Conservation (phyloP, 2,797 vertebrate species). For the Aplochiton taeniatus region DNA sequence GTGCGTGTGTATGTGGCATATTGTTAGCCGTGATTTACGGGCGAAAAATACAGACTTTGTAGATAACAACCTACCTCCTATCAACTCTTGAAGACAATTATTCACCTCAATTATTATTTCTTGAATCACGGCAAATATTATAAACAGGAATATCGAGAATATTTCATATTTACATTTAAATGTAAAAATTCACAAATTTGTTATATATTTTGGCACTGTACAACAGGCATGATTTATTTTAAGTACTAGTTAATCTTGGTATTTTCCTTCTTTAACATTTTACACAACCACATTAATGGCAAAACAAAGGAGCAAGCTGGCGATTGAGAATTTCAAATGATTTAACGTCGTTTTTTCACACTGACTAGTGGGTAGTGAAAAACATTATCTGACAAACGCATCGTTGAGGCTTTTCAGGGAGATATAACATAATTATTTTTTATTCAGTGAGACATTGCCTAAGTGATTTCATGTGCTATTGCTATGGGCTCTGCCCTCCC, state of each 20-base stretch:
- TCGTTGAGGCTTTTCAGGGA: constrained; percentile 24
- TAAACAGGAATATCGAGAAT: not conserved
- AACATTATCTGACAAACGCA: constrained; percentile 9
- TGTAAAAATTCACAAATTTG: no score
- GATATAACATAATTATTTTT: constrained; percentile 55
- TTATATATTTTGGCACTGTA: no score
- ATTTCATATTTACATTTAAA: not conserved
- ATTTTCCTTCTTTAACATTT: no score
- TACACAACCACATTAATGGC: no score
- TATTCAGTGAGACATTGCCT: constrained; percentile 56
- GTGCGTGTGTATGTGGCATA: constrained; percentile 43
- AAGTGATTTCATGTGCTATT: constrained; percentile 70
- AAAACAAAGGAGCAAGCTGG: no score
- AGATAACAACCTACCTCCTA: no score
- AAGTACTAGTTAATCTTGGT: no score
- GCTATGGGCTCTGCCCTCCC: constrained; percentile 56
- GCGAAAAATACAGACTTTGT: constrained; percentile 37
- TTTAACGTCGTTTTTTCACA: not conserved
- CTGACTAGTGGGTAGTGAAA: constrained; percentile 4
- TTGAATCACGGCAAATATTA: constrained; percentile 9
- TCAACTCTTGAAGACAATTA: constrained; percentile 55
- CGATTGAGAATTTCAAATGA: not conserved
- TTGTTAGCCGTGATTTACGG: constrained; percentile 64
- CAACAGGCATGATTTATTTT: no score
- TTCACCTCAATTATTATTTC: constrained; percentile 60